These are phyloP conservation scores for Lymantria dispar DNA, from an alignment of 2,888 invertebrate species.

Conservation along the genomic window DNA sequence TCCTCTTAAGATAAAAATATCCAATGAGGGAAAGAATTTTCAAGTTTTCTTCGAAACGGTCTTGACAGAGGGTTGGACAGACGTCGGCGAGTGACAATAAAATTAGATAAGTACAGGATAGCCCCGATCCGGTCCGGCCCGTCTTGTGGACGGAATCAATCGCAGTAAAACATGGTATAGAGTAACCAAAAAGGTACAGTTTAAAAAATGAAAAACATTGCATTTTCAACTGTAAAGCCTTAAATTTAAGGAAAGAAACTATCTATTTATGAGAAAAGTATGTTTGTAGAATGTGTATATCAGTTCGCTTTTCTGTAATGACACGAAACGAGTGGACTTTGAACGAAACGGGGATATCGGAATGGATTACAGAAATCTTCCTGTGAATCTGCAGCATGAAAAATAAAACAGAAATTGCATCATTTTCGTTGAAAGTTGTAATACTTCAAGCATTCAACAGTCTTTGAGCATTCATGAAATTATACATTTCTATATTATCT, in stretches of 20 bases:
- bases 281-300: slow-evolving; percentile 53
- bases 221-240: slow-evolving; percentile 42
- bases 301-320: slow-evolving; percentile 69
- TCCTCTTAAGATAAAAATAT: slow-evolving; percentile 70
- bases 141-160: slow-evolving; percentile 77
- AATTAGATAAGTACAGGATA: slow-evolving; percentile 80
- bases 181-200: slow-evolving; percentile 32
- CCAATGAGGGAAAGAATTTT: slow-evolving; percentile 61
- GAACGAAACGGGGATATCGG: slow-evolving; percentile 64
- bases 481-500: too few species aligned
- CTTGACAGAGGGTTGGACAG: slow-evolving; percentile 61
- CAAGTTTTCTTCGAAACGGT: slow-evolving; percentile 58
- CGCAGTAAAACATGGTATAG: slow-evolving; percentile 74
- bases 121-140: slow-evolving; percentile 60
- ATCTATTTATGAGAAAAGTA: slow-evolving; percentile 16
- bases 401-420: slow-evolving; percentile 38
- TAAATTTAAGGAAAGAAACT: slow-evolving; percentile 15
- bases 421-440: slow-evolving; percentile 23
- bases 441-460: neutral
- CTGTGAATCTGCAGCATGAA: slow-evolving; percentile 43
- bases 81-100: slow-evolving; percentile 76
- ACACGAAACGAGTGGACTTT: slow-evolving; percentile 72
- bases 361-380: slow-evolving; percentile 62
- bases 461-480: too few species aligned
- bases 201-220: slow-evolving; percentile 16